Evolutionary conservation across 2,797 vertebrate species (phyloP).

Genomic region (Tangara arthus): DNA sequence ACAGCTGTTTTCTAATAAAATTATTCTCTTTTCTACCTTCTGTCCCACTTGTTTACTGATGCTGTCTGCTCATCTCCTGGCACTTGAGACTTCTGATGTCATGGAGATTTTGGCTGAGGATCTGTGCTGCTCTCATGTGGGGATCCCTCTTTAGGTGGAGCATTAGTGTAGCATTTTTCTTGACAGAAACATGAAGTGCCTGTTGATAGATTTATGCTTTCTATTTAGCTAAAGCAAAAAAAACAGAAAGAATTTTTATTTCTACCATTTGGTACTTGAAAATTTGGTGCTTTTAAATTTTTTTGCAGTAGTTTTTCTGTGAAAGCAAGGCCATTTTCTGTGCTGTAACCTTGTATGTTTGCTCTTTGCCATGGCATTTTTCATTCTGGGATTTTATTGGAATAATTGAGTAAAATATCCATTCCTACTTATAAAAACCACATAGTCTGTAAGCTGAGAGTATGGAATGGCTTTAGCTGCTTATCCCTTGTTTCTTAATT

Average conservation of each 20-base stretch:
- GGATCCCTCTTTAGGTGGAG: neutral
- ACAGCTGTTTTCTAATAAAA: neutral
- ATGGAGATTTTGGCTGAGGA: neutral
- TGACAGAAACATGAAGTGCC: neutral
- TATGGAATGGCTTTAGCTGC: neutral
- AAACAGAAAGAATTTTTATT: neutral
- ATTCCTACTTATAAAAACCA: neutral
- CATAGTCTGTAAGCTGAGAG: neutral
- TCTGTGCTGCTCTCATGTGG: neutral
- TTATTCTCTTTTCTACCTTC: neutral
- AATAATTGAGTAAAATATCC: neutral
- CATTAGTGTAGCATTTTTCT: neutral
- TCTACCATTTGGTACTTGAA: neutral
- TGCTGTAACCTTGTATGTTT: neutral
- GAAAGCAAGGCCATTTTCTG: neutral
- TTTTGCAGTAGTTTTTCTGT: neutral
- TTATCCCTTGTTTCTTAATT: neutral
- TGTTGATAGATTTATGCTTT: neutral
- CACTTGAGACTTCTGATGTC: neutral
- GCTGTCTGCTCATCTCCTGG: neutral
- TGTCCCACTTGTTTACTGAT: neutral
- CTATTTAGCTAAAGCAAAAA: neutral
- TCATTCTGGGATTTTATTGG: neutral
- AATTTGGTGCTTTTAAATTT: accelerated
- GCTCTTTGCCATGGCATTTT: neutral